Base-by-base conservation (phyloP, 2,113 vertebrate genomes). In the Shinisaurus crocodilurus region DNA sequence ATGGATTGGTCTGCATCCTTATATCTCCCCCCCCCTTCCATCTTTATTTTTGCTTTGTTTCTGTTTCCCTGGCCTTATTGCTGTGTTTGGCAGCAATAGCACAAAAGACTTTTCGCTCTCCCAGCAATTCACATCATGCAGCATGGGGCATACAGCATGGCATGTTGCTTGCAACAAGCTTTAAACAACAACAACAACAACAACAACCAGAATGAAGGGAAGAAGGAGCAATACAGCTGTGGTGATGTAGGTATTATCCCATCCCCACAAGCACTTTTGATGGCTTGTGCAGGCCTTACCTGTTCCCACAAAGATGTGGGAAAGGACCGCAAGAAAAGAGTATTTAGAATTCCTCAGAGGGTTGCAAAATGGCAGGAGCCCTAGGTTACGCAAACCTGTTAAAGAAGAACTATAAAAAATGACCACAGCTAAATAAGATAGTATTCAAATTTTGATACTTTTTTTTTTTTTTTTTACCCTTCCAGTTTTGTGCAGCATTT, bases 401-500 rank as follows among this genome's bases (percentile, higher is more conserved):
- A n/a, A 50, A n/a, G 23, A 72, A 20, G 15, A 86, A 50, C 45
- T 74, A 23, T 72, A 5, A 29, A 10, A 23, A 84, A 67, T 67
- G 50, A 45, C 29, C 54, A 34, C 0, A 90, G 65, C 37, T 92
- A 37, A 69, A 50, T 85, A 69, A 2, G 79, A 85, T 63, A 27
- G 82, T 57, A 89, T 69, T 88, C 15, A 89, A 79, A 92, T 91
- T 60, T 86, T 34, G 48, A 84, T 84, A 57, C 54, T n/a, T n/a
- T n/a, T n/a, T 88, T 90, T 89, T 91, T 43, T n/a, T 88, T 37
- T 65, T 27, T 32, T 40, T 60, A 87, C 86, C 91, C 92, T 93
- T 82, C 76, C 57, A 94, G 86, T 57, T 12, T 45, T 92, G 48
- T 93, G 65, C 10, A 93, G 23, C 83, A 93, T 95, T 90, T 29